Evolutionary conservation across 2,888 invertebrate species (phyloP), one percentile per base, ranked within the genome.

Genomic region (Stenodema calcarata): DNA sequence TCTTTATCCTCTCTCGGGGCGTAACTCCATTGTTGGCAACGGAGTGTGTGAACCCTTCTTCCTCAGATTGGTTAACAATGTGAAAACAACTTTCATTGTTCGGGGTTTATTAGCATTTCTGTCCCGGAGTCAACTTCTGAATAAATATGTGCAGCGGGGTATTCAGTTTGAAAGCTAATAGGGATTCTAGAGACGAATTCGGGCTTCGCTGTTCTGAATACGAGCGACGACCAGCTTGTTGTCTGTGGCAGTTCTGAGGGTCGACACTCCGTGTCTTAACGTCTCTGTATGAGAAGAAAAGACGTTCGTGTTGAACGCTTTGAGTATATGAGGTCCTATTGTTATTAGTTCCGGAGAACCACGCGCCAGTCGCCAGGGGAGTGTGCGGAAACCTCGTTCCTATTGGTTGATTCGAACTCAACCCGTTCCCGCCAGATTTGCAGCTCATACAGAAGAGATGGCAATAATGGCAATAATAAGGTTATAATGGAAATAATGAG

Each of bases 41-140:
- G 82, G 69, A 82, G 82, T 69, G 69, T 82, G 82, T 69, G 62
- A 69, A 69, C 18, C 73, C 44, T 44, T 28, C 44, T 44, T 35
- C 54, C 30, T 16, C 23, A 18, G 83, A 70, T 73, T 42, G 73
- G 73, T 47, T 84, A 73, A 84, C 83, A 84, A 84, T 84, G 83
- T 84, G 83, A 84, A 84, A 84, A 84, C 83, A 73, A 84, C 83
- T 84, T 84, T 84, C 83, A 84, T 84, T 84, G 83, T 84, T 84
- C 73, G 47, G 42, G 11, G 30, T 27, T 44, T 44, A 84, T 84
- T 84, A 83, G 73, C 83, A 84, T 84, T 84, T 73, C 73, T 18
- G 83, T 73, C 83, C 42, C 73, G 83, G 42, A 84, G 83, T 80
- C 80, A 35, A 54, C 80, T 80, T 28, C 47, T 80, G 80, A 80